A percentile compares a stretch with the other conserved stretches of the same genome.
phyloP scores from a whole-genome alignment of 2,888 invertebrate species.

The Itoplectis maculator region DNA sequence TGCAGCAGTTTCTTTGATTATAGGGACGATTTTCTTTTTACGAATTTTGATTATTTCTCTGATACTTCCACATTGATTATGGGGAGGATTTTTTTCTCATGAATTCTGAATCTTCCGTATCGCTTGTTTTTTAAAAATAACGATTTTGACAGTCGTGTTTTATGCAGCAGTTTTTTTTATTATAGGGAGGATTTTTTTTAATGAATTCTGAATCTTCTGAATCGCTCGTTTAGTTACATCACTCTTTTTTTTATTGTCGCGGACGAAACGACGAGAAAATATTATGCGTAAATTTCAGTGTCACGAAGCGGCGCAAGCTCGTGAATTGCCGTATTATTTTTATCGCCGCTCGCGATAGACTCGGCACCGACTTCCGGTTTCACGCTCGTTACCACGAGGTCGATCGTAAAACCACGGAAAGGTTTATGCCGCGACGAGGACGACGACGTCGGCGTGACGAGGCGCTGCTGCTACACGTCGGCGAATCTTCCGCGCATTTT shows the following conservation, averaged over 20 bases:
- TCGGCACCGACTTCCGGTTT: constrained; percentile 17
- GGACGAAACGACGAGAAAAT: constrained; percentile 44
- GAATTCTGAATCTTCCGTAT: too few relatives aligned
- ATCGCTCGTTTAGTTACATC: constrained; percentile 55
- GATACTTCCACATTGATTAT: too few relatives aligned
- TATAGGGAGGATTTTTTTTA: too few relatives aligned
- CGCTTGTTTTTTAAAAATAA: too few relatives aligned
- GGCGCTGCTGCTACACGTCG: constrained; percentile 12
- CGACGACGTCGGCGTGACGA: constrained; percentile 32
- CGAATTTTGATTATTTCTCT: neutral
- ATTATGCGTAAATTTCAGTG: constrained; percentile 47
- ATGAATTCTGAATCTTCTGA: neutral
- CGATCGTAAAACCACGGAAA: constrained; percentile 42
- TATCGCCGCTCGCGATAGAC: constrained; percentile 36
- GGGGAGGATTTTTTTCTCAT: too few relatives aligned
- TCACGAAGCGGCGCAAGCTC: neutral
- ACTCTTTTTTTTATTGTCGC: constrained; percentile 21
- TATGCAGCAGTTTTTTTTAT: neutral
- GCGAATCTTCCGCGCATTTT: constrained; percentile 1
- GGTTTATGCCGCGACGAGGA: constrained; percentile 26
- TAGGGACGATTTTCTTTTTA: too few relatives aligned
- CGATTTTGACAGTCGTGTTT: too few relatives aligned
- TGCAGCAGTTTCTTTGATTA: neutral
- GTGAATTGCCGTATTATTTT: constrained; percentile 27
- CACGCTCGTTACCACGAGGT: constrained; percentile 42